A percentile compares a stretch with the other conserved stretches of the same genome.
These are phyloP conservation scores for Dasypogon diadema DNA, from an alignment of 2,888 invertebrate genomes.

Conservation along the genomic window DNA sequence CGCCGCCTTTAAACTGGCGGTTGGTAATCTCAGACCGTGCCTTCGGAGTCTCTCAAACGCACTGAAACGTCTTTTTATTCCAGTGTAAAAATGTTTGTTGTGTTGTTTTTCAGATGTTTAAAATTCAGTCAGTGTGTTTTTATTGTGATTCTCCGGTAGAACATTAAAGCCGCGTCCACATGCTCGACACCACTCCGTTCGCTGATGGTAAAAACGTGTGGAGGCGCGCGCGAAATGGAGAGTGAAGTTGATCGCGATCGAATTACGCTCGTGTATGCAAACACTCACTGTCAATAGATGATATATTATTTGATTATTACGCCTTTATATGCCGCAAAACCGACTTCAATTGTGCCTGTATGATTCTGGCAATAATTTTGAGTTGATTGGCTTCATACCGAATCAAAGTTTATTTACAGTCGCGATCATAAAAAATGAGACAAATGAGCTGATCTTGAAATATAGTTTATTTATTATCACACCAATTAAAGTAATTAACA, in stretches of 20 bases:
- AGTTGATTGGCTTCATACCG: neutral
- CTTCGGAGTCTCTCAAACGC: conserved; percentile 43
- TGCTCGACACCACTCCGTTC: conserved; percentile 6
- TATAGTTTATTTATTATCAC: neutral
- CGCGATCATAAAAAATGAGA: neutral
- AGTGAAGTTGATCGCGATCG: conserved; percentile 39
- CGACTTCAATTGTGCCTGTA: neutral
- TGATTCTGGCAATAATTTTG: neutral
- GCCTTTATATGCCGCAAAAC: neutral
- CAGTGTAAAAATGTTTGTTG: conserved; percentile 45
- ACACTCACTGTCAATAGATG: conserved; percentile 22
- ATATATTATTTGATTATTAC: neutral
- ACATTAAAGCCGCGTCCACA: conserved; percentile 22
- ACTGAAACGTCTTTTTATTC: conserved; percentile 39
- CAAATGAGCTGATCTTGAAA: neutral
- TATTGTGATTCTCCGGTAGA: conserved; percentile 20
- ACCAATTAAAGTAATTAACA: neutral
- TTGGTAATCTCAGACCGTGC: conserved; percentile 35
- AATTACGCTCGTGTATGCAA: neutral
- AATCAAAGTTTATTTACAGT: neutral
- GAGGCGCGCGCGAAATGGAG: conserved; percentile 17
- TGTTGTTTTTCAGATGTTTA: neutral
- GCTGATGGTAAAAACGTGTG: conserved; percentile 12
- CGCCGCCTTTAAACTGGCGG: conserved; percentile 36
- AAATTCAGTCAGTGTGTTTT: neutral